These are phyloP conservation scores for Perca flavescens DNA, from an alignment of 2,113 vertebrate species.

Conservation along the genomic window DNA sequence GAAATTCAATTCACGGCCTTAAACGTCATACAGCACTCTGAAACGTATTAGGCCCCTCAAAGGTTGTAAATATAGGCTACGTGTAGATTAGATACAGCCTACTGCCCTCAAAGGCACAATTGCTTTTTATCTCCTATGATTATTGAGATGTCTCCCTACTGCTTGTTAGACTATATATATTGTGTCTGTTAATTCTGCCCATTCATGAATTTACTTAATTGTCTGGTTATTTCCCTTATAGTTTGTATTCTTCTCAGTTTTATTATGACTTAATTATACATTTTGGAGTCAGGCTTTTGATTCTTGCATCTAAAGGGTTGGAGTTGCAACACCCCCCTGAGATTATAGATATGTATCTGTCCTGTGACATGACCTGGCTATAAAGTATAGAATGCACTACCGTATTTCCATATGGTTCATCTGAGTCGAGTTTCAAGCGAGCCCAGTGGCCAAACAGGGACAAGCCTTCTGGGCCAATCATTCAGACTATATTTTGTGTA, in stretches of 20 bases:
- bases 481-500: constrained; percentile 26
- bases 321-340: constrained; percentile 1
- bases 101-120: neutral
- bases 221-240: neutral
- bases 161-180: neutral
- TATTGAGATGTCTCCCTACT: neutral
- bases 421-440: constrained; percentile 46
- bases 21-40: neutral
- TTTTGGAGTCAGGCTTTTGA: constrained; percentile 14
- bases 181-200: neutral
- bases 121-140: neutral
- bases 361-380: constrained; percentile 40
- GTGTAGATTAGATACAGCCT: neutral
- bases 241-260: neutral
- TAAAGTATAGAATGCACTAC: constrained; percentile 15
- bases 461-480: constrained; percentile 33
- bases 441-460: constrained; percentile 10
- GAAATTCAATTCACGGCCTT: neutral
- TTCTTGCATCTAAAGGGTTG: constrained; percentile 12
- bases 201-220: neutral
- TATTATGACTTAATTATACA: neutral
- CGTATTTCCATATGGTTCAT: constrained; percentile 38
- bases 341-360: constrained; percentile 4
- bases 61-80: neutral
- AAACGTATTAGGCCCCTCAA: neutral